phyloP scores from a whole-genome alignment of 2,888 invertebrate species.

The Cheiracanthium punctorium region DNA sequence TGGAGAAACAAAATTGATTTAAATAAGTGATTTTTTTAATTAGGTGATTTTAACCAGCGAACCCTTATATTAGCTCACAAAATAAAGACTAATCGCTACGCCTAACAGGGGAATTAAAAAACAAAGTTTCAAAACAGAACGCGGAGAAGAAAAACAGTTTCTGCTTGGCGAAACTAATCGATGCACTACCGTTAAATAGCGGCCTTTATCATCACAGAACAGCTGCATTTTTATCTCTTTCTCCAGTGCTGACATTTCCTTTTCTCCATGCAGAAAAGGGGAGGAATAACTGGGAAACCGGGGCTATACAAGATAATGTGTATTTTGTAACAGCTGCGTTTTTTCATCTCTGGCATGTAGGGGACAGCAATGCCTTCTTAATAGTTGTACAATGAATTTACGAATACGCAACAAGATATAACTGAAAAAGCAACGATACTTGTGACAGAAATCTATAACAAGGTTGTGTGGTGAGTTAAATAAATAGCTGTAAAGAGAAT shows the following conservation, averaged over 20 bases:
- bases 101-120: not conserved
- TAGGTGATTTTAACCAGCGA: no score
- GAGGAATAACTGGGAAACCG: not conserved
- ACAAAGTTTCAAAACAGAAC: constrained; percentile 32
- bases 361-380: no score
- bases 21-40: no score
- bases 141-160: constrained; percentile 36
- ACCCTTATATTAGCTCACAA: no score
- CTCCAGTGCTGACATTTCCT: constrained; percentile 32
- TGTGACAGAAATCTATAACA: no score
- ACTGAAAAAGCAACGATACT: no score
- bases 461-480: no score
- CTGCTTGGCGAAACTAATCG: constrained; percentile 41
- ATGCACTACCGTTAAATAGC: constrained; percentile 38
- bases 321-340: constrained; percentile 34
- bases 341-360: not conserved
- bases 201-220: constrained; percentile 39
- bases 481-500: no score
- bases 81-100: not conserved
- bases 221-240: constrained; percentile 56
- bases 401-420: no score
- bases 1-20: no score
- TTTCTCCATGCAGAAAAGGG: constrained; percentile 22
- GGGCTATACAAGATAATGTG: constrained; percentile 7
- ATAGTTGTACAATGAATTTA: no score